Evolutionary conservation across 2,888 invertebrate genomes (phyloP).

Genomic region (Tridacna gigas): DNA sequence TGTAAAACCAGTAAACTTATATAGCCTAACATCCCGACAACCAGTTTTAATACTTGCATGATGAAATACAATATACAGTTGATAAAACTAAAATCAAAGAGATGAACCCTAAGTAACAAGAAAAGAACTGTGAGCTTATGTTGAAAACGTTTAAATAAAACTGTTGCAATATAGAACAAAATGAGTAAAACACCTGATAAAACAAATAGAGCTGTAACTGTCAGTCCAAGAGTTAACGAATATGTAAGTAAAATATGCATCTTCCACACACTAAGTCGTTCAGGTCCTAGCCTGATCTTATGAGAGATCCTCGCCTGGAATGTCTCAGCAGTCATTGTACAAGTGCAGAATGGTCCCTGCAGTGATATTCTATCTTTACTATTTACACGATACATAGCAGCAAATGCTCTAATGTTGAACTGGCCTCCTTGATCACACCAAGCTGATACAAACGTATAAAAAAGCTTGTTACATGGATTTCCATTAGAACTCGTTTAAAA

Average conservation of each 20-base stretch:
- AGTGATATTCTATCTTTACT: constrained; percentile 16
- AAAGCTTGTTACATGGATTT: no score
- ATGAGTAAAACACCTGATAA: constrained; percentile 14
- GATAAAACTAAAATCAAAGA: constrained; percentile 40
- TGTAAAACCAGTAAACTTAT: constrained; percentile 31
- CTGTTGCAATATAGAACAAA: constrained; percentile 26
- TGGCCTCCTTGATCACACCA: no score
- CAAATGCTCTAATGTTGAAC: neutral
- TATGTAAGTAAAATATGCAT: constrained; percentile 38
- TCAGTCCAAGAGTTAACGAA: constrained; percentile 31
- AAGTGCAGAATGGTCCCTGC: constrained; percentile 44
- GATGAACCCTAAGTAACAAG: constrained; percentile 37
- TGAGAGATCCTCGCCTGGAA: constrained; percentile 16
- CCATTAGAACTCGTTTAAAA: no score
- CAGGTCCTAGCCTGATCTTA: neutral
- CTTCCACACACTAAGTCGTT: constrained; percentile 31
- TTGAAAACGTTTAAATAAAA: constrained; percentile 48
- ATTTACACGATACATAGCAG: constrained; percentile 2
- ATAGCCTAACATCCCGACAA: constrained; percentile 40
- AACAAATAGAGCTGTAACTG: constrained; percentile 24
- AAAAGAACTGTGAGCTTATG: constrained; percentile 40
- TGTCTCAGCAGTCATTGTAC: constrained; percentile 48
- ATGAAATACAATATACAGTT: constrained; percentile 32
- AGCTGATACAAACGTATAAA: no score
- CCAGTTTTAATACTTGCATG: constrained; percentile 31